Percentiles rank a stretch among this genome's conserved stretches.
phyloP scores from a whole-genome alignment of 2,888 invertebrate species.

The Pemphredon lugubris region DNA sequence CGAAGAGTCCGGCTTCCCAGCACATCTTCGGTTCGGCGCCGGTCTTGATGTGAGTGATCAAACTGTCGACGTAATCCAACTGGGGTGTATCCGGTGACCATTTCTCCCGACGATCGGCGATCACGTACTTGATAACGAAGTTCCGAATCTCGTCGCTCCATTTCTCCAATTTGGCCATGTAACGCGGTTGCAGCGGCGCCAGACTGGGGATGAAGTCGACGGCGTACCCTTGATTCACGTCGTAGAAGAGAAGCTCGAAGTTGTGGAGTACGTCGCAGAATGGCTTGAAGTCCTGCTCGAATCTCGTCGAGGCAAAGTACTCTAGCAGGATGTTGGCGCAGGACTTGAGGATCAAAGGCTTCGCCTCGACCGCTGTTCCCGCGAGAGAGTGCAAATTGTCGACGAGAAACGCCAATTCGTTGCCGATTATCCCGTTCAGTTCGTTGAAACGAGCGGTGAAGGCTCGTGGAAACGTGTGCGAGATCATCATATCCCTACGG shows the following conservation, averaged over 20 bases:
- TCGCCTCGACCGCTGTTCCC: slow-evolving; percentile 74
- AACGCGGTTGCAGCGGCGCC: slow-evolving; percentile 82
- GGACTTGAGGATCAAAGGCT: slow-evolving; percentile 82
- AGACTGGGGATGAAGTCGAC: slow-evolving; percentile 86
- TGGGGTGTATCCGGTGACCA: slow-evolving; percentile 77
- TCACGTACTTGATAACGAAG: slow-evolving; percentile 82
- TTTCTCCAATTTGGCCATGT: slow-evolving; percentile 82
- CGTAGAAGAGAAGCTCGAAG: slow-evolving; percentile 86
- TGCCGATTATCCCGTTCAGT: slow-evolving; percentile 82
- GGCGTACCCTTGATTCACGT: slow-evolving; percentile 86
- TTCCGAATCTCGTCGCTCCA: slow-evolving; percentile 83
- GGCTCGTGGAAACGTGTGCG: slow-evolving; percentile 84
- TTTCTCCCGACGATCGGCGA: slow-evolving; percentile 81
- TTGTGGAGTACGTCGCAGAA: slow-evolving; percentile 82
- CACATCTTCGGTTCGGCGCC: slow-evolving; percentile 80
- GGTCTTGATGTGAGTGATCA: slow-evolving; percentile 83
- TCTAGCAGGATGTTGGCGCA: slow-evolving; percentile 85
- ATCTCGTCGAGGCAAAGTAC: slow-evolving; percentile 84
- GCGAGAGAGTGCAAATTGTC: slow-evolving; percentile 66
- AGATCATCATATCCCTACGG: slow-evolving; percentile 84
- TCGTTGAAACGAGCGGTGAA: slow-evolving; percentile 83
- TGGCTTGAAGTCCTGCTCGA: slow-evolving; percentile 79
- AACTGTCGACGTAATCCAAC: slow-evolving; percentile 84
- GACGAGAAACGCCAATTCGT: slow-evolving; percentile 79
- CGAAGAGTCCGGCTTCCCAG: slow-evolving; percentile 83